Percentiles rank a stretch among this genome's conserved stretches.
Conservation (phyloP, 1,140 invertebrate genomes). For the Caenorhabditis elegans region DNA sequence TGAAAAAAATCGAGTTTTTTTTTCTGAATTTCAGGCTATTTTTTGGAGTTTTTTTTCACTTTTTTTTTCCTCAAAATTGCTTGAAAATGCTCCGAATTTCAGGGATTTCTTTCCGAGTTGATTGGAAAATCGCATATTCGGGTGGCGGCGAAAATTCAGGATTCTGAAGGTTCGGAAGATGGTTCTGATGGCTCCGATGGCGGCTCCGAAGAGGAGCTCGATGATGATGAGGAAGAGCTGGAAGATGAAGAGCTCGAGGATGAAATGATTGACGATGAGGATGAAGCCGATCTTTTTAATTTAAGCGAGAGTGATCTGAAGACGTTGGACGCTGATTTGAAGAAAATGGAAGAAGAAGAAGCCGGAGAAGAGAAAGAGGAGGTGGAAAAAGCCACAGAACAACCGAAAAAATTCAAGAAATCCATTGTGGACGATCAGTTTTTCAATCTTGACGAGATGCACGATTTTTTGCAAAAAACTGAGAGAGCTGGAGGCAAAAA, state of each 20-base stretch:
- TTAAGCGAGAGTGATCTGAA: neutral
- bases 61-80: no score
- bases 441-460: constrained; percentile 41
- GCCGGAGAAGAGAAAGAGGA: neutral
- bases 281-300: neutral
- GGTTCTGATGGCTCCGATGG: neutral
- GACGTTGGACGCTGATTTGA: neutral
- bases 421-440: constrained; percentile 32
- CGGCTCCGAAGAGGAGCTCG: neutral
- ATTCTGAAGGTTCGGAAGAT: neutral
- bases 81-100: neutral
- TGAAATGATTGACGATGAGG: constrained; percentile 24
- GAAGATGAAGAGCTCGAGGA: neutral
- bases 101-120: constrained; percentile 4
- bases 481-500: neutral
- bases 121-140: neutral
- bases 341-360: neutral
- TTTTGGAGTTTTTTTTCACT: no score
- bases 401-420: constrained; percentile 16
- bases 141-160: neutral
- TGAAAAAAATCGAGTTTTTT: no score
- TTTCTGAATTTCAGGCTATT: no score
- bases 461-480: constrained; percentile 24
- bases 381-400: neutral
- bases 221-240: neutral